These are phyloP conservation scores for Forbesichthys agassizii DNA, from an alignment of 2,113 vertebrate species.

Conservation along the genomic window DNA sequence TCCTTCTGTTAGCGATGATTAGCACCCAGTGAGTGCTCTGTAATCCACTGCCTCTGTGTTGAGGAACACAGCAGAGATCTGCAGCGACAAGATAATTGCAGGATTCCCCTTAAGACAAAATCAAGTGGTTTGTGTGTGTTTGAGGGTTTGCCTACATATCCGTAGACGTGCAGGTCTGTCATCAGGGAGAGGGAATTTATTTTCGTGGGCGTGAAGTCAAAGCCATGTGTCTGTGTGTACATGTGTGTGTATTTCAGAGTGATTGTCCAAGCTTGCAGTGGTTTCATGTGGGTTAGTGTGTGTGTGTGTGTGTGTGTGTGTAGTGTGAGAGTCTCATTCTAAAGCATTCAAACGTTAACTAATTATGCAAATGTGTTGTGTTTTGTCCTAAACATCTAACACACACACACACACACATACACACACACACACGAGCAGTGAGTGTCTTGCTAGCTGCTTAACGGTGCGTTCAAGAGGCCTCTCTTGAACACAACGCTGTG, in stretches of 20 bases:
- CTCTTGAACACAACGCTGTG: constrained; percentile 41
- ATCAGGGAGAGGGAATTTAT: too few species aligned
- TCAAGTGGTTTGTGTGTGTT: constrained; percentile 15
- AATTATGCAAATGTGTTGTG: constrained; percentile 69
- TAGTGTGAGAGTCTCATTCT: too few species aligned
- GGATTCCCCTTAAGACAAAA: constrained; percentile 18
- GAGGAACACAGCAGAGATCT: background rate
- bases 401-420: constrained; percentile 13
- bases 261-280: too few species aligned
- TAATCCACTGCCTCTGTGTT: constrained; percentile 24
- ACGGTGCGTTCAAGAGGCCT: constrained; percentile 24
- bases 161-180: too few species aligned
- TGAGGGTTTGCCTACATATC: constrained; percentile 12
- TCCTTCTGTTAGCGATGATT: too few species aligned
- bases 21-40: constrained; percentile 9
- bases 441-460: constrained; percentile 23
- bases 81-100: constrained; percentile 19
- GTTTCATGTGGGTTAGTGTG: too few species aligned
- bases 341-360: constrained; percentile 1
- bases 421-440: background rate
- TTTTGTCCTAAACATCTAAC: constrained; percentile 54
- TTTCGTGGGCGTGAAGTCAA: too few species aligned
- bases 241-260: too few species aligned
- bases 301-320: too few species aligned
- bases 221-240: too few species aligned